Base-by-base conservation (phyloP, 2,888 invertebrate species). In the Boloria selene region DNA sequence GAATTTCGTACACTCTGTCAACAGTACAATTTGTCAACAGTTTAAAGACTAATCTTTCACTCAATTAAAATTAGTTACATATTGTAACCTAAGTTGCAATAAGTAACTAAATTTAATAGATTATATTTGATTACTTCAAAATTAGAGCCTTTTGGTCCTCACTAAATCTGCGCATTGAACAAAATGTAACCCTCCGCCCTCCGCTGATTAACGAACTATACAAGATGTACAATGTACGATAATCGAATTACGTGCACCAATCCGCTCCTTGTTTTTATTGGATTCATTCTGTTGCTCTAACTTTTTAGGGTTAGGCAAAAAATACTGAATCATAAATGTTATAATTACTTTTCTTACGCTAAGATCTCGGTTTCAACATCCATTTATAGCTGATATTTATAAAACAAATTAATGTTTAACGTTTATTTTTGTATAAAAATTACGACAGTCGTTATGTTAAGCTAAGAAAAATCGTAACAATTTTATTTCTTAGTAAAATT, bases 171-270 rank as follows among this genome's bases (percentile, higher is more conserved):
- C 58, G 70, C 69, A 71, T 71, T 76, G 77, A 76, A 81, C 80
- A 79, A 81, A 79, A 79, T 75, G 72, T 74, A 75, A 74, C 78
- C 76, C 70, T 76, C 71, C 72, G 72, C 69, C 74, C 72, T 73
- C 69, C 73, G 54, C 77, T 79, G 81, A 83, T 83, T 82, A 81
- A 83, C 78, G 76, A 76, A 76, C 70, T 68, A 74, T 71, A 72
- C 70, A 72, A 72, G 72, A 73, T 63, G 69, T 68, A 73, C 70
- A 74, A 73, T 73, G 70, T 70, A 70, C 71, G 65, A 72, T 74
- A 76, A 75, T 75, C 71, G 69, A 73, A 73, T 75, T 73, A 74
- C 71, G 71, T 61, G 52, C 65, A 61, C 68, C 70, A 68, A 68
- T 70, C 65, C 60, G 59, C 58, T 62, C 45, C 22, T 65, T 72